Conservation (phyloP, 1,140 invertebrate genomes). For the Cydia strobilella region DNA sequence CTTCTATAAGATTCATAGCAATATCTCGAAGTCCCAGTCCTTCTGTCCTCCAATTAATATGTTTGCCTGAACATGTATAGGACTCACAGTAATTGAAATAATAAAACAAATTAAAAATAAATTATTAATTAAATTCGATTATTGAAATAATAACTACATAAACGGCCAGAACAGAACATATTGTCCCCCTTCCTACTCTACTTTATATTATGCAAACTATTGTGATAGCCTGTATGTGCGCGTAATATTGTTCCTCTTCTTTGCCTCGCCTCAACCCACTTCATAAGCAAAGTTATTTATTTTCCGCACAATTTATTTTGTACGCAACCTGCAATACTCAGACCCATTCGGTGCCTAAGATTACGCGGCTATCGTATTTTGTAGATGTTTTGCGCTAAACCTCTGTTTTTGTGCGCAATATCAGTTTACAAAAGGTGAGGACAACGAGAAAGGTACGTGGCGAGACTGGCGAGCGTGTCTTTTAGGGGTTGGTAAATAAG, state of each 20-base stretch:
- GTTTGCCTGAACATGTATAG: too few relatives aligned
- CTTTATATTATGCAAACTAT: conserved; percentile 11
- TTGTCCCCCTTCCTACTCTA: background rate
- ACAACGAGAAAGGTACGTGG: background rate
- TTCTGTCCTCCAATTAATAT: too few relatives aligned
- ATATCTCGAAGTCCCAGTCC: background rate
- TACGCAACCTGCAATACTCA: background rate
- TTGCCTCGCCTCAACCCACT: background rate
- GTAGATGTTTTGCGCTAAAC: background rate
- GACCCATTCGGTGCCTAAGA: background rate
- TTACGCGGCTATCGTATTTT: background rate
- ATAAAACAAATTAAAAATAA: too few relatives aligned
- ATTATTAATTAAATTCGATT: too few relatives aligned
- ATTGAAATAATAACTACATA: too few relatives aligned
- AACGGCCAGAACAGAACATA: background rate
- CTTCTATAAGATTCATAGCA: too few relatives aligned
- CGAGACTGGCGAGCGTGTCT: background rate
- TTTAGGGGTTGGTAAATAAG: background rate
- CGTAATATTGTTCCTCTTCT: background rate
- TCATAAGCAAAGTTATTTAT: conserved; percentile 13
- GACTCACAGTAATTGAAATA: too few relatives aligned
- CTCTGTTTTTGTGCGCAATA: conserved; percentile 10
- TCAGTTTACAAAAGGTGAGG: conserved; percentile 6
- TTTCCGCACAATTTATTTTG: background rate
- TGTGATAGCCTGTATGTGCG: background rate